A percentile compares a stretch with the other conserved stretches of the same genome.
phyloP scores from a whole-genome alignment of 1,140 invertebrate genomes.

The Adelges cooleyi region DNA sequence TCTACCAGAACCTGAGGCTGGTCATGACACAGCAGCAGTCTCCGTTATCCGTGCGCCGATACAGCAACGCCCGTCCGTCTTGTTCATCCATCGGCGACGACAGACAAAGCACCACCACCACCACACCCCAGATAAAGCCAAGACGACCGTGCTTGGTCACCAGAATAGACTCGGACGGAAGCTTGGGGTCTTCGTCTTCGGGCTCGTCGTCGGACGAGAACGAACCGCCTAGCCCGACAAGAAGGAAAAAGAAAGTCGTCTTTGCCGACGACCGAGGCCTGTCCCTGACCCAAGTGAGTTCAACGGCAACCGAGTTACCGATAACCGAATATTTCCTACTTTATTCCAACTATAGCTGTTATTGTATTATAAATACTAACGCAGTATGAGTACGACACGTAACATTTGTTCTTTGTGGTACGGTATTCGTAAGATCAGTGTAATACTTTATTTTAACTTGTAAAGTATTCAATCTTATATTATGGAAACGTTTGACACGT shows the following conservation, averaged over 20 bases:
- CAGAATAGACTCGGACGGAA: constrained; percentile 35
- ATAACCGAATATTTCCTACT: no score
- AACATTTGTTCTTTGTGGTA: no score
- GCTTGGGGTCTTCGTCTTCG: background rate
- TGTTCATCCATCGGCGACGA: constrained; percentile 36
- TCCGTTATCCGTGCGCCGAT: constrained; percentile 35
- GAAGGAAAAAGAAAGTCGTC: constrained; percentile 71
- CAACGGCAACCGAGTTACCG: no score
- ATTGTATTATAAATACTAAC: no score
- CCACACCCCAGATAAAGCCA: constrained; percentile 35
- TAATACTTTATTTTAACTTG: no score
- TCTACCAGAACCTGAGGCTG: constrained; percentile 34
- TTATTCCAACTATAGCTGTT: no score
- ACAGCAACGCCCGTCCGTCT: constrained; percentile 34
- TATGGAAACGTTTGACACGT: no score
- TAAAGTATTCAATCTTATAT: no score
- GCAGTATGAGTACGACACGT: no score
- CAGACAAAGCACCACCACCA: constrained; percentile 35
- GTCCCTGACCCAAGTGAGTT: constrained; percentile 60
- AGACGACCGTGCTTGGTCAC: constrained; percentile 41
- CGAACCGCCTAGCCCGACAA: constrained; percentile 40
- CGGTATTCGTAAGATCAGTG: no score
- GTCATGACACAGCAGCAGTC: constrained; percentile 38
- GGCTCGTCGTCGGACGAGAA: constrained; percentile 33
- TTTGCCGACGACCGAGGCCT: constrained; percentile 87